Evolutionary conservation across 2,888 invertebrate species (phyloP).

Genomic region (Deroplatys truncata): DNA sequence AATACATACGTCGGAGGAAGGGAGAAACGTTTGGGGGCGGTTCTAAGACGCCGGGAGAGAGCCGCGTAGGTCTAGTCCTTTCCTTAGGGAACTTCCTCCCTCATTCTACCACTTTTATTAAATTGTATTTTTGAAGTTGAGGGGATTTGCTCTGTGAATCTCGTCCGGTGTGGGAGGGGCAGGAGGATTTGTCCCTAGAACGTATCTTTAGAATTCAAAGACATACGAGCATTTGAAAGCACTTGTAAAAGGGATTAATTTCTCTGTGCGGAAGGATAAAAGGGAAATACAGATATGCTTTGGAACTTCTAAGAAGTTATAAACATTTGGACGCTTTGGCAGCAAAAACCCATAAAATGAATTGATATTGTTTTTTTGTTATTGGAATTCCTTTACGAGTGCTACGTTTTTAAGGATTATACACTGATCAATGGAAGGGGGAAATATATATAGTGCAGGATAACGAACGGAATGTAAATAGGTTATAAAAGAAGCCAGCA

Average conservation of each 20-base stretch:
- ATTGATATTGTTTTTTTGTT: not conserved
- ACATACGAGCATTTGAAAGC: not conserved
- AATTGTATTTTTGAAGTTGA: not conserved
- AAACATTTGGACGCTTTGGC: not conserved
- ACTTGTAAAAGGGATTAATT: not conserved
- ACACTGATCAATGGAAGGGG: too few species aligned
- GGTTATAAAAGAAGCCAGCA: too few species aligned
- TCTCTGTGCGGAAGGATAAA: not conserved
- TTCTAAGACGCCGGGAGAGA: not conserved
- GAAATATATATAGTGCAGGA: too few species aligned
- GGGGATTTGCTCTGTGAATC: not conserved
- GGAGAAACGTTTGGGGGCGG: not conserved
- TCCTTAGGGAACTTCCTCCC: not conserved
- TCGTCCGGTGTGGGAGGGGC: not conserved
- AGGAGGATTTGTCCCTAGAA: not conserved
- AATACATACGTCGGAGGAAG: slow-evolving; percentile 9
- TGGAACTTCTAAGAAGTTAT: not conserved
- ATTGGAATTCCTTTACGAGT: too few species aligned
- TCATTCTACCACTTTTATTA: not conserved
- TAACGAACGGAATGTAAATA: too few species aligned
- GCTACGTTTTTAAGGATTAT: too few species aligned
- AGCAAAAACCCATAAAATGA: not conserved
- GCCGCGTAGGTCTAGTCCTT: not conserved
- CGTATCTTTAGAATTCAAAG: not conserved
- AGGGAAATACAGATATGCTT: not conserved